phyloP scores from a whole-genome alignment of 1,140 invertebrate genomes.

The Mercenaria mercenaria region DNA sequence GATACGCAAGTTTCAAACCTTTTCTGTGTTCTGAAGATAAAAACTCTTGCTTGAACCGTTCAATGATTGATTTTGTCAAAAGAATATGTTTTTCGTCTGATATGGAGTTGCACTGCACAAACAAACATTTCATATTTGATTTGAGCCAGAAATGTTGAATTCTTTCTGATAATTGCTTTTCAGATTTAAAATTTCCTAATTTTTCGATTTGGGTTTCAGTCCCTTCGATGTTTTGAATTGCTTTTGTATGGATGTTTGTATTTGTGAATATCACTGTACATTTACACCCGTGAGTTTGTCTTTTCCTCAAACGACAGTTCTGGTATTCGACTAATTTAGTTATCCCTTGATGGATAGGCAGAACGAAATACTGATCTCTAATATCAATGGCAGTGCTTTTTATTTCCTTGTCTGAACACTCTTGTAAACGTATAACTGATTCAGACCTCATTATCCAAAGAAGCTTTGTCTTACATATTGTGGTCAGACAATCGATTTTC shows the following conservation, averaged over 20 bases:
- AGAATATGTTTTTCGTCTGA: slow-evolving; percentile 39
- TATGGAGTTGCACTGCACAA: slow-evolving; percentile 52
- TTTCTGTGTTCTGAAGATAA: neutral
- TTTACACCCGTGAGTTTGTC: neutral
- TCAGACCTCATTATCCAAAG: slow-evolving; percentile 43
- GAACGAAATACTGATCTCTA: slow-evolving; percentile 8
- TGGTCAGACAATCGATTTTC: neutral
- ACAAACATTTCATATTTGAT: slow-evolving; percentile 25
- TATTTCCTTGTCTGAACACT: too few relatives aligned
- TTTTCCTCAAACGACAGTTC: neutral
- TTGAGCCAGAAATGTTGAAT: slow-evolving; percentile 37
- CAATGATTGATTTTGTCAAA: slow-evolving; percentile 51
- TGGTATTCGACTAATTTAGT: neutral
- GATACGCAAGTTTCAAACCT: neutral
- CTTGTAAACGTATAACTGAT: neutral
- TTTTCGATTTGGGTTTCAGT: slow-evolving; percentile 65
- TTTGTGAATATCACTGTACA: slow-evolving; percentile 27
- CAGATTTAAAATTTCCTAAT: slow-evolving; percentile 64
- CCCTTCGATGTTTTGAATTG: too few relatives aligned
- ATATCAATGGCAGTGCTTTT: neutral
- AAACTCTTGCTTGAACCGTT: slow-evolving; percentile 14
- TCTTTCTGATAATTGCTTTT: slow-evolving; percentile 52
- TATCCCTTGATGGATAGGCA: slow-evolving; percentile 49
- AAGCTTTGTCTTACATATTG: neutral
- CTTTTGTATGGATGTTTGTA: slow-evolving; percentile 46